phyloP scores from a whole-genome alignment of 92 coral and sea anemone genomes.

The Parazoanthus darwini region DNA sequence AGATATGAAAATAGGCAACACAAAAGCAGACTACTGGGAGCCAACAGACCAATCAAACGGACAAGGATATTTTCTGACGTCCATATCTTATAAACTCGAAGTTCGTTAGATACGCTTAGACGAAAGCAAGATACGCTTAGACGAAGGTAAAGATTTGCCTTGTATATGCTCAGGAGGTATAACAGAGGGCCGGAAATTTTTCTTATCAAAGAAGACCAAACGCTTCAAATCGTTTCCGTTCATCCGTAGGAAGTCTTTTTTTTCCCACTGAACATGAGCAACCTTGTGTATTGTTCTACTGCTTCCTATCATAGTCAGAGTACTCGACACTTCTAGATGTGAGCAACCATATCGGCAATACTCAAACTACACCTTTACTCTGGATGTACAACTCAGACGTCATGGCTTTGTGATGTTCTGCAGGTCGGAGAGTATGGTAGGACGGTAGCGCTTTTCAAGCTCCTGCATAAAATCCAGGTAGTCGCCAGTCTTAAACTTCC shows the following conservation, averaged over 20 bases:
- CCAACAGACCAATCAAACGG: background rate
- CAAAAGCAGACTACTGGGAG: background rate
- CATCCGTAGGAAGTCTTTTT: background rate
- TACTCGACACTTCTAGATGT: background rate
- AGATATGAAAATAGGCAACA: background rate
- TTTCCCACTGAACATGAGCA: background rate
- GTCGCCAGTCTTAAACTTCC: slow-evolving; percentile 73
- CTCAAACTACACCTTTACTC: background rate
- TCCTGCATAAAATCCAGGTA: slow-evolving; percentile 93
- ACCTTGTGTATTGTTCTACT: background rate
- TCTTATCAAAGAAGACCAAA: no score
- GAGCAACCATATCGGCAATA: background rate
- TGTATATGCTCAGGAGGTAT: background rate
- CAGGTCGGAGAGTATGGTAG: slow-evolving; percentile 84
- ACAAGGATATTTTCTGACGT: background rate
- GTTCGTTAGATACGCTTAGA: no score
- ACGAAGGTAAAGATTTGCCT: no score
- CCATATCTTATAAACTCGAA: no score
- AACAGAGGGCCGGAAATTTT: background rate
- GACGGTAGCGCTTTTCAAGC: slow-evolving; percentile 87
- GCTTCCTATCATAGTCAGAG: background rate
- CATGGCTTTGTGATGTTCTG: slow-evolving; percentile 96
- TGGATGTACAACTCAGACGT: background rate
- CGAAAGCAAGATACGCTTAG: background rate
- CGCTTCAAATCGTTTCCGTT: no score